These are phyloP conservation scores for Merops nubicus DNA, from an alignment of 2,113 vertebrate species.

Conservation along the genomic window DNA sequence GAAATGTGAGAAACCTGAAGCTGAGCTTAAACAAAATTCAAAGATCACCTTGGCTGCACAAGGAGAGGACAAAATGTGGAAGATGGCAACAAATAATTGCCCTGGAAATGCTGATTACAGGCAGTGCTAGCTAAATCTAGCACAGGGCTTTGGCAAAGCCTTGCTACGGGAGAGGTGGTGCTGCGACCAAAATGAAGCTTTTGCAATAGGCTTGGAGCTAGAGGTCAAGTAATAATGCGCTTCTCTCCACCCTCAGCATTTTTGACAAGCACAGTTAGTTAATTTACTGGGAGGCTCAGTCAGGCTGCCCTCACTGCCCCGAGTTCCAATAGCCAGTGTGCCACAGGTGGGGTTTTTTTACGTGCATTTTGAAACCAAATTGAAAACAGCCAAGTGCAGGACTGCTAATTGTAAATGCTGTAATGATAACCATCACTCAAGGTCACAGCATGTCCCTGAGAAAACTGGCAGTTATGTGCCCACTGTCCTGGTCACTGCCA, in stretches of 20 bases:
- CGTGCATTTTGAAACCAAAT: neutral
- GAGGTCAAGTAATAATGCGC: neutral
- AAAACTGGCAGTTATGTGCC: neutral
- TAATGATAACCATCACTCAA: neutral
- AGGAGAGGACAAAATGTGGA: too few species aligned
- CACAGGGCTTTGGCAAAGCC: neutral
- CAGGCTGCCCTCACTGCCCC: neutral
- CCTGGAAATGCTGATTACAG: neutral
- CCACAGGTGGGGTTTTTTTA: neutral
- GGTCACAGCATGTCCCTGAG: neutral
- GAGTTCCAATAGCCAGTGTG: neutral
- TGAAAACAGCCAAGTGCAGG: neutral
- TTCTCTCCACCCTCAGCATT: neutral
- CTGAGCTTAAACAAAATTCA: neutral
- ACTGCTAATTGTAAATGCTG: neutral
- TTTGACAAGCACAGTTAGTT: conserved; percentile 14
- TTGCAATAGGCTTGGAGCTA: neutral
- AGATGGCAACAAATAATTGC: too few species aligned
- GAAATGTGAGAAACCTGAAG: neutral
- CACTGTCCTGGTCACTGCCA: neutral
- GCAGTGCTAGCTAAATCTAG: neutral
- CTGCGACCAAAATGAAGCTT: neutral
- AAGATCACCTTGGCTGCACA: neutral
- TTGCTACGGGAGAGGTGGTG: neutral
- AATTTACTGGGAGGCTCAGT: neutral